Conservation (phyloP, 2,113 vertebrate species). For the Ophthalmolycus amberensis region DNA sequence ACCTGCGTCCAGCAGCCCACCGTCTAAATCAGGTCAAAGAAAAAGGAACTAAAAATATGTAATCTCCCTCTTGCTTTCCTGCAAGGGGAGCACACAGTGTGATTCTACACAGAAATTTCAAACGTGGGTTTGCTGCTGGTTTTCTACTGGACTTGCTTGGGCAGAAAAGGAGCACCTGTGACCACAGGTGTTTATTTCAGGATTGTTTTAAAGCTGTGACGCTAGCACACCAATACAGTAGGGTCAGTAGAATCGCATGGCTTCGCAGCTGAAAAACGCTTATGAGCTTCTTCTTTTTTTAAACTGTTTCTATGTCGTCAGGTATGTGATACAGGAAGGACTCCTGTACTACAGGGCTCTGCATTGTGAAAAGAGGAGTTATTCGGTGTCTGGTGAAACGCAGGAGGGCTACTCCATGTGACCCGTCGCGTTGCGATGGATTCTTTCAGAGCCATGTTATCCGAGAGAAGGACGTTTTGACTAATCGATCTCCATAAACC, state of each 20-base stretch:
- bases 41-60: constrained; percentile 78
- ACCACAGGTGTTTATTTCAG: constrained; percentile 68
- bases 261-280: constrained; percentile 74
- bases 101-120: constrained; percentile 55
- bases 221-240: constrained; percentile 69
- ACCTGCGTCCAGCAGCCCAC: constrained; percentile 67
- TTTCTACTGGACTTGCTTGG: constrained; percentile 49
- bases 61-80: constrained; percentile 69
- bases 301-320: constrained; percentile 57
- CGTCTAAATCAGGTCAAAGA: constrained; percentile 74
- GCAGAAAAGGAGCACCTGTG: constrained; percentile 77
- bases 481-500: constrained; percentile 69
- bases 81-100: constrained; percentile 53
- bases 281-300: constrained; percentile 50
- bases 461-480: constrained; percentile 59
- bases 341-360: constrained; percentile 82
- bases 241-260: constrained; percentile 75
- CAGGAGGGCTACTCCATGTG: constrained; percentile 67
- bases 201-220: constrained; percentile 74
- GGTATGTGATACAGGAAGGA: constrained; percentile 75
- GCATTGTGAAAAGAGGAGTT: constrained; percentile 74
- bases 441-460: constrained; percentile 81
- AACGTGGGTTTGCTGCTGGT: constrained; percentile 64
- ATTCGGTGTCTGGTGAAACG: constrained; percentile 59
- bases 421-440: constrained; percentile 66